Evolutionary conservation across 2,797 vertebrate species (phyloP), one percentile per base, ranked within the genome.

Genomic region (Microctenopoma steveboyesi): DNA sequence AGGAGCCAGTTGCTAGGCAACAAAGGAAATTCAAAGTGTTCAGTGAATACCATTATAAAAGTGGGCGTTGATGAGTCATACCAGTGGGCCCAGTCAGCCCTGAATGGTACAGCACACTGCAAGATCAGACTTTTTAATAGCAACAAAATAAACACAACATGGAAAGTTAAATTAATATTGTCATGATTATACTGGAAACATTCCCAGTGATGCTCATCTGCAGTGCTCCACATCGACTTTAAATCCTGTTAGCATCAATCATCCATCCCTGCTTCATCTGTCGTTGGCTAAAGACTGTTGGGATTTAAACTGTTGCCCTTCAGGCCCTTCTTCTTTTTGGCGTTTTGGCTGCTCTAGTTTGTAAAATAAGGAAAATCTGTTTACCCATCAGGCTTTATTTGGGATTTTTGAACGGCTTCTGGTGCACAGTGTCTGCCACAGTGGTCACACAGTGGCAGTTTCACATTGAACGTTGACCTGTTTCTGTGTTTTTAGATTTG

Each of bases 1-100:
- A 50, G 70, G 68, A 89, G 80, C 43, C 50, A 40, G 90, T 91
- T 91, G 87, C 90, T 64, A 88, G 72, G 89, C 90, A 91, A 93
- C 90, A 88, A 89, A 86, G 82, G 74, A 83, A 74, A 86, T 81
- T 58, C 66, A 81, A 79, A 79, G 81, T 79, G 77, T 75, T 78
- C 51, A 57, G 60, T 71, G 80, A 80, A 81, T 79, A 55, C 35
- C 56, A 67, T 86, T 79, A 79, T 72, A 74, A 78, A 80, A 83
- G 83, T 77, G 76, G 73, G 69, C n/a, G 78, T 80, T 85, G 77
- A 83, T 88, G 85, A 90, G 79, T 89, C 87, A 87, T 58, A 71
- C 55, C 65, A 58, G 82, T 52, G 58, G 61, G 58, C 52, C 71
- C 78, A 48, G 81, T 77, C 57, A 51, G 66, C 72, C 63, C 67